Percentiles rank a stretch among this genome's conserved stretches.
Evolutionary conservation across 2,888 invertebrate genomes (phyloP).

Genomic region (Synergus japonicus): DNA sequence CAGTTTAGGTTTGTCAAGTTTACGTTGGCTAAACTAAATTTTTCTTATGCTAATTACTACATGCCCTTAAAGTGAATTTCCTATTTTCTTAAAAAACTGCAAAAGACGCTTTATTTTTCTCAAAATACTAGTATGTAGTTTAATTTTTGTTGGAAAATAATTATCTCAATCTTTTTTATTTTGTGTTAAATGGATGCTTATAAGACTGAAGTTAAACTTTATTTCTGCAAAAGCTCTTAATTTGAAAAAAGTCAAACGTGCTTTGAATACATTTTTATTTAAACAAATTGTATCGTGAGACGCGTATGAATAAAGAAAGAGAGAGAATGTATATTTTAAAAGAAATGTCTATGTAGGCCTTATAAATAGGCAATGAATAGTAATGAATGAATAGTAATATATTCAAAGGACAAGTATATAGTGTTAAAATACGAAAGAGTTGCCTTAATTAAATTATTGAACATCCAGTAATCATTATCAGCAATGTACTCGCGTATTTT

Average conservation of each 20-base stretch:
- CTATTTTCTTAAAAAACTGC: not conserved
- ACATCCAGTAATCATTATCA: conserved; percentile 17
- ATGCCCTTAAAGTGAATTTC: not conserved
- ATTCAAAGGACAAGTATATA: conserved; percentile 59
- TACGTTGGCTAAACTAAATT: too few relatives aligned
- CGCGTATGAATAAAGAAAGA: conserved; percentile 41
- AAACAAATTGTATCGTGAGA: conserved; percentile 42
- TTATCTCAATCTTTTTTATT: not conserved
- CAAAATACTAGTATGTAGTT: not conserved
- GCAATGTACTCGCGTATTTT: conserved; percentile 31
- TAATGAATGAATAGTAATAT: conserved; percentile 61
- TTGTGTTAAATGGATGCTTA: conserved; percentile 42
- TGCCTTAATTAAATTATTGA: conserved; percentile 74
- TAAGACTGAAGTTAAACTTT: conserved; percentile 24
- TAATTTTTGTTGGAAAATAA: not conserved
- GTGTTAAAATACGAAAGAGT: conserved; percentile 65
- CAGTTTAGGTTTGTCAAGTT: too few relatives aligned
- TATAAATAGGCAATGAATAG: conserved; percentile 53
- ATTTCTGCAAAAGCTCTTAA: conserved; percentile 5
- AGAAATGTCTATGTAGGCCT: conserved; percentile 42
- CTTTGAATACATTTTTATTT: conserved; percentile 42
- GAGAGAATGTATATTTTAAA: conserved; percentile 47
- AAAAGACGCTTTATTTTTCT: not conserved
- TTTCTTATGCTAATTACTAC: too few relatives aligned
- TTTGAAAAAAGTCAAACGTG: conserved; percentile 32